A percentile compares a stretch with the other conserved stretches of the same genome.
These are phyloP conservation scores for Acrobasis suavella DNA, from an alignment of 2,888 invertebrate genomes.

Conservation along the genomic window DNA sequence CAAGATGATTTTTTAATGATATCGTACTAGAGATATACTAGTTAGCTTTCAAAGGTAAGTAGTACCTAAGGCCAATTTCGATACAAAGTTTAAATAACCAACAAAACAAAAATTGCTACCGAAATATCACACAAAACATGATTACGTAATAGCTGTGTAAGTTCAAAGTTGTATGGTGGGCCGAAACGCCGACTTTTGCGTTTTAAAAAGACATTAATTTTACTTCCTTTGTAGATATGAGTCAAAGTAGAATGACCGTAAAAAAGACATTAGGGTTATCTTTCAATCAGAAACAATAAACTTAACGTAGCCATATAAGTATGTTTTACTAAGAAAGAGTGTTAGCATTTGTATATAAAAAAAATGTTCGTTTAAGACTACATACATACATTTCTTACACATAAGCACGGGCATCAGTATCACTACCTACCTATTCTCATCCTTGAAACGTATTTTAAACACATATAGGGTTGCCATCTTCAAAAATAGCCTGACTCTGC, in stretches of 20 bases:
- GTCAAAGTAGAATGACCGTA: constrained; percentile 13
- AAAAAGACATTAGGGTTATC: constrained; percentile 19
- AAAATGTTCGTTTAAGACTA: too few species aligned
- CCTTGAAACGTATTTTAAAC: too few species aligned
- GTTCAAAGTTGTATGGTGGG: constrained; percentile 10
- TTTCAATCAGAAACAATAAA: constrained; percentile 14
- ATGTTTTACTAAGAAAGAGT: background rate
- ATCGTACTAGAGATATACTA: background rate
- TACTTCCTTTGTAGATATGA: constrained; percentile 22
- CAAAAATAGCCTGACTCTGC: too few species aligned
- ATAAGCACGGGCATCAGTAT: too few species aligned
- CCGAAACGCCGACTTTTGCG: constrained; percentile 8
- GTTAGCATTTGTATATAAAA: background rate
- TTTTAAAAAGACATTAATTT: constrained; percentile 19
- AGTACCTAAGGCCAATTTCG: too few species aligned
- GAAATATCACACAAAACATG: background rate
- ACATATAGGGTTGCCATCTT: too few species aligned
- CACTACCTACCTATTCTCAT: too few species aligned
- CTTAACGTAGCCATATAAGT: background rate
- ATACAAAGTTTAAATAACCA: background rate
- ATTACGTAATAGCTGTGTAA: constrained; percentile 4
- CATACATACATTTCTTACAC: too few species aligned
- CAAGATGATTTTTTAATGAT: too few species aligned
- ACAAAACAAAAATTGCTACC: background rate
- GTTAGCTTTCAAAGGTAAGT: background rate